Base-by-base conservation (phyloP, 2,797 vertebrate genomes). In the Aulostomus chinensis region DNA sequence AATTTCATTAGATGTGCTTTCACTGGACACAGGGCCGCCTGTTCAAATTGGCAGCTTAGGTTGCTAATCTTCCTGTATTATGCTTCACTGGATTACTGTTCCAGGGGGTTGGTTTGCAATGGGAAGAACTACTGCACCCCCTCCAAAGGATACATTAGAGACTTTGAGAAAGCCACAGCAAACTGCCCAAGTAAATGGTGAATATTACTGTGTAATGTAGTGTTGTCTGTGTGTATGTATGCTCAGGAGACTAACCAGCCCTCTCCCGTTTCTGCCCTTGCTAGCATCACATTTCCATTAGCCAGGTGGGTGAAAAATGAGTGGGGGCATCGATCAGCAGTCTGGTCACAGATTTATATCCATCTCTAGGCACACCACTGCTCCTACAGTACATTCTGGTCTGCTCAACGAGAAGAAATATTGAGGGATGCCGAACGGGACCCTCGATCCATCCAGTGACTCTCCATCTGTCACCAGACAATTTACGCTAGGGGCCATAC, bases 231-330 rank as follows among this genome's bases (percentile, higher is more conserved):
- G 40, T 33, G 33, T 17, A 7, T 35, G 31, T 12, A 34, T 10
- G 14, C 56, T 28, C 29, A 46, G 28, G 46, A 32, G 50, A 45
- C 30, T 29, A 70, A 68, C 25, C 20, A 47, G 38, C 36, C 33
- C 6, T 40, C 51, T 68, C 56, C 47, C 36, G 13, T 30, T 24
- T 55, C 46, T 52, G 53, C 28, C 45, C 48, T 68, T 50, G 39
- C 35, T 24, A 36, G 54, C 48, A 42, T 57, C 38, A 28, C 54
- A 45, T 77, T 66, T 58, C 46, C 7, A 3, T 63, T 17, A 1
- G 42, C 48, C 33, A 64, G 67, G 58, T 63, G 51, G 41, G 29
- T 51, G 62, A 81, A 78, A 86, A 76, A 66, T 46, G 60, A 85
- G 69, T 69, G 4, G 26, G 42, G 42, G 43, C 34, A 81, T 73